phyloP scores from a whole-genome alignment of 2,888 invertebrate species.

The Agrilus cyanescens region DNA sequence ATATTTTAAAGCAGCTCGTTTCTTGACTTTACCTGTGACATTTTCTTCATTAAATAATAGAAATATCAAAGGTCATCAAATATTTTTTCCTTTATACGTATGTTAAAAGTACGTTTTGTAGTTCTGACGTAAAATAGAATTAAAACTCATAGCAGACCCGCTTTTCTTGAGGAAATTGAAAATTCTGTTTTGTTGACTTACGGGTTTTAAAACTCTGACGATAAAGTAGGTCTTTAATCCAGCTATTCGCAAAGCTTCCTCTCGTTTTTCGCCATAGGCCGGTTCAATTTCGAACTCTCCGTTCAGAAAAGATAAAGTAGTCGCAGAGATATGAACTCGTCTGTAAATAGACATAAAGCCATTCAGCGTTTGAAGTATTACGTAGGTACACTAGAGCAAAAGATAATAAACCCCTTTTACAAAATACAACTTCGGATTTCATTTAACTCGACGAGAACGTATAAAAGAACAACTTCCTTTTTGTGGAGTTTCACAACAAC shows the following conservation, averaged over 20 bases:
- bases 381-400: neutral
- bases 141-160: too few relatives aligned
- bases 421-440: neutral
- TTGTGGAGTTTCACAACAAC: too few relatives aligned
- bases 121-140: too few relatives aligned
- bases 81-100: too few relatives aligned
- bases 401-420: neutral
- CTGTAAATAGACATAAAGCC: slow-evolving; percentile 39
- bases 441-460: too few relatives aligned
- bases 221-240: slow-evolving; percentile 90
- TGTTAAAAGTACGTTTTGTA: too few relatives aligned
- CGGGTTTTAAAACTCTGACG: slow-evolving; percentile 71
- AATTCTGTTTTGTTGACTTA: slow-evolving; percentile 32
- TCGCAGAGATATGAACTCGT: slow-evolving; percentile 87
- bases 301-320: slow-evolving; percentile 73
- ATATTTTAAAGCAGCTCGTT: too few relatives aligned
- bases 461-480: too few relatives aligned
- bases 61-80: too few relatives aligned
- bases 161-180: too few relatives aligned
- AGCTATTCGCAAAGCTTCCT: slow-evolving; percentile 77
- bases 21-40: too few relatives aligned
- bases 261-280: slow-evolving; percentile 81
- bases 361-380: neutral
- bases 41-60: too few relatives aligned
- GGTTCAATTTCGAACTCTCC: slow-evolving; percentile 90